Evolutionary conservation across 2,113 vertebrate species (phyloP).

Genomic region (Galeopterus variegatus): DNA sequence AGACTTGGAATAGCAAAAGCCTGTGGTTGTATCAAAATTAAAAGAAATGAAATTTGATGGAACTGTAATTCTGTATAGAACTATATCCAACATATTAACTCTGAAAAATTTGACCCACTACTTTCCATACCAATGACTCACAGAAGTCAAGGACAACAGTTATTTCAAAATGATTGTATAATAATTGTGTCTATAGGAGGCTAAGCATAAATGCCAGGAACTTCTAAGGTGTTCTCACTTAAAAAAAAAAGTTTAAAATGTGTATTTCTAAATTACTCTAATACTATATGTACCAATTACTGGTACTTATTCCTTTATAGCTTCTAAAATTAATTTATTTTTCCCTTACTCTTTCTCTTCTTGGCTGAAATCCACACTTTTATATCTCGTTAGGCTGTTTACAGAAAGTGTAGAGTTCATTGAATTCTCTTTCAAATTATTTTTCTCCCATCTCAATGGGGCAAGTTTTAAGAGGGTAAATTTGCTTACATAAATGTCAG

Average conservation of each 20-base stretch:
- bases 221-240: slow-evolving; percentile 19
- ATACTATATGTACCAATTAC: slow-evolving; percentile 70
- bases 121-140: neutral
- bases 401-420: slow-evolving; percentile 8
- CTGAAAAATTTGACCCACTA: neutral
- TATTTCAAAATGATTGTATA: neutral
- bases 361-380: slow-evolving; percentile 68
- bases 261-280: slow-evolving; percentile 70
- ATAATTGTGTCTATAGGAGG: slow-evolving; percentile 15
- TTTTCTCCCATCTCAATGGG: neutral
- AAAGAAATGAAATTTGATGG: neutral
- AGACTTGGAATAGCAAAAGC: neutral
- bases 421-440: slow-evolving; percentile 1
- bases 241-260: slow-evolving; percentile 71
- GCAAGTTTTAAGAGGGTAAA: slow-evolving; percentile 32
- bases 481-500: slow-evolving; percentile 64
- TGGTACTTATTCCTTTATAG: slow-evolving; percentile 66
- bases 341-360: slow-evolving; percentile 65
- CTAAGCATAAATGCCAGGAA: neutral
- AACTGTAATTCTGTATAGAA: neutral
- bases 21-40: neutral
- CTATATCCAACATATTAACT: neutral
- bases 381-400: neutral
- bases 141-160: neutral
- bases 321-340: slow-evolving; percentile 80